These are phyloP conservation scores for Ips nitidus DNA, from an alignment of 1,140 invertebrate species.

Conservation along the genomic window DNA sequence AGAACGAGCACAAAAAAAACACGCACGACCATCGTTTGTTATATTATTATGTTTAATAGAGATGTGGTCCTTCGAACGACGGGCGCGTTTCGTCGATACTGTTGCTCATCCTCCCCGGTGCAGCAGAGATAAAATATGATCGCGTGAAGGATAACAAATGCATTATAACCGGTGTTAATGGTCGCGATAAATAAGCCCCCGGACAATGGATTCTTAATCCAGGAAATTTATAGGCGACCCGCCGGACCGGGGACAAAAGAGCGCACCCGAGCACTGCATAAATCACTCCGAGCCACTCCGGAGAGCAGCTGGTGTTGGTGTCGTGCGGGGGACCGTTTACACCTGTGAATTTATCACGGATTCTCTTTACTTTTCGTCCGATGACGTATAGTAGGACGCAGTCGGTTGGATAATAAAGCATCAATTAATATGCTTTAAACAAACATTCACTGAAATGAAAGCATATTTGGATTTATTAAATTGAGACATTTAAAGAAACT, in stretches of 20 bases:
- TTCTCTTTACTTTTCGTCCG: too few relatives aligned
- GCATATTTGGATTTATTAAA: too few relatives aligned
- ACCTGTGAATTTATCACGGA: not conserved
- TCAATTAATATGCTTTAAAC: too few relatives aligned
- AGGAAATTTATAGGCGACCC: constrained; percentile 48
- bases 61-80: not conserved
- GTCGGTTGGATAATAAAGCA: too few relatives aligned
- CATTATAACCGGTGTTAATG: constrained; percentile 54
- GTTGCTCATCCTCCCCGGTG: constrained; percentile 34
- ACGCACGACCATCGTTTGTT: constrained; percentile 20
- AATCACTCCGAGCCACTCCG: constrained; percentile 40
- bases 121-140: constrained; percentile 50
- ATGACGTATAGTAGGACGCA: too few relatives aligned
- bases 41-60: not conserved
- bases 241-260: constrained; percentile 42
- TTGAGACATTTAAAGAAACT: too few relatives aligned
- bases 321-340: not conserved
- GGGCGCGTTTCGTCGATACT: too few relatives aligned
- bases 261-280: constrained; percentile 46
- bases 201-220: constrained; percentile 53
- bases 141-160: constrained; percentile 52
- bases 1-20: constrained; percentile 6
- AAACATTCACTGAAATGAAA: too few relatives aligned
- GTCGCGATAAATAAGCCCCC: constrained; percentile 52
- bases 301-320: constrained; percentile 43